Percentiles rank a stretch among this genome's conserved stretches.
These are phyloP conservation scores for Cremastinae sp. DNA, from an alignment of 2,888 invertebrate species.

Conservation along the genomic window DNA sequence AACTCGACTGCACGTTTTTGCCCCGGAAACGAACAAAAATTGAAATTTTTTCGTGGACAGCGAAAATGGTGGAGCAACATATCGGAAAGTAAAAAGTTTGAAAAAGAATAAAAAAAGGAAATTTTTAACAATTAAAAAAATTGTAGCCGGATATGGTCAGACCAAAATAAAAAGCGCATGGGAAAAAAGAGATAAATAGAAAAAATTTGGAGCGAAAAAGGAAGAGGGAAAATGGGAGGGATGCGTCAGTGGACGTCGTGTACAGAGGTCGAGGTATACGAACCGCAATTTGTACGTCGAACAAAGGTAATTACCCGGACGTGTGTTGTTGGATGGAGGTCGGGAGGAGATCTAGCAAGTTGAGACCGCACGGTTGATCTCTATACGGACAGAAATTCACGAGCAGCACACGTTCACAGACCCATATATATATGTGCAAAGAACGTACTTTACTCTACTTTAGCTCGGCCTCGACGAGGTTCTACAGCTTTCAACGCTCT, in stretches of 20 bases:
- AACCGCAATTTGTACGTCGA: slow-evolving; percentile 71
- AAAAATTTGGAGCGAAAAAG: neutral
- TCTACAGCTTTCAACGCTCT: slow-evolving; percentile 18
- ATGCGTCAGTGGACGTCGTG: slow-evolving; percentile 50
- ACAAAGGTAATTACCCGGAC: slow-evolving; percentile 73
- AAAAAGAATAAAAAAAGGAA: neutral
- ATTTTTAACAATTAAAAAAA: no score
- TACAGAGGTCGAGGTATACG: slow-evolving; percentile 58
- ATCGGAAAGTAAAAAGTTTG: neutral
- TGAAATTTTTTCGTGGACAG: no score
- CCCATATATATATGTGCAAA: slow-evolving; percentile 29
- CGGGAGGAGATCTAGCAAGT: slow-evolving; percentile 39
- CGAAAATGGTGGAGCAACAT: no score
- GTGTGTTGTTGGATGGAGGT: slow-evolving; percentile 66
- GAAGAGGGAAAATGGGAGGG: slow-evolving; percentile 23
- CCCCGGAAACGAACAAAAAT: no score
- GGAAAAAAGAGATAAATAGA: neutral
- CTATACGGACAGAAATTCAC: slow-evolving; percentile 49
- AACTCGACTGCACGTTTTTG: no score
- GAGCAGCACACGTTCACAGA: slow-evolving; percentile 25
- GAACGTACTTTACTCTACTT: slow-evolving; percentile 51
- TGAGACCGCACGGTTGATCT: slow-evolving; percentile 46
- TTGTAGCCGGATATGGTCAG: neutral
- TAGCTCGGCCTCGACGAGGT: slow-evolving; percentile 5
- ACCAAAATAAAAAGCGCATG: neutral